phyloP scores from a whole-genome alignment of 2,113 vertebrate species.

The Microcebus murinus region DNA sequence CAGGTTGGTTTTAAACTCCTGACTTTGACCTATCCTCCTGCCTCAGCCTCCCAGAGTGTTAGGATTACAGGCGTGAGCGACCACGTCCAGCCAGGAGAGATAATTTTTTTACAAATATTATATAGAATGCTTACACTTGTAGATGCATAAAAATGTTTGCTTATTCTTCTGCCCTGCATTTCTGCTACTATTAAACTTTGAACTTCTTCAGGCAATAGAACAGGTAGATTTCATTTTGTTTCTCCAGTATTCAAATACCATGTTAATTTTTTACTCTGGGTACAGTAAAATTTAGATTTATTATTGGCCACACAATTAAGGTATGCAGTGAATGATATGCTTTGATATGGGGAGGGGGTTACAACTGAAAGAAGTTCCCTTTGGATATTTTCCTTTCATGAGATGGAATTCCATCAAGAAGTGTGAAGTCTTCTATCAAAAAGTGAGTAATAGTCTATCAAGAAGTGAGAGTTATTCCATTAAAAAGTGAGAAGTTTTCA shows the following conservation, averaged over 20 bases:
- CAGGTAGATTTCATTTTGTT: conserved; percentile 40
- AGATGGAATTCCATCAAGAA: conserved; percentile 66
- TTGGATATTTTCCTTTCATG: conserved; percentile 60
- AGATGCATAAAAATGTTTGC: not conserved
- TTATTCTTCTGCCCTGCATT: not conserved
- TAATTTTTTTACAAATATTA: not conserved
- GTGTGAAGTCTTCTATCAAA: conserved; percentile 75
- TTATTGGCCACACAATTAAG: not conserved
- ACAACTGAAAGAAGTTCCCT: conserved; percentile 25
- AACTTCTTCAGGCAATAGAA: not conserved
- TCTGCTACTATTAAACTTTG: conserved; percentile 22
- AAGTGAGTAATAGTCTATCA: conserved; percentile 74
- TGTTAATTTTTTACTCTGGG: not conserved
- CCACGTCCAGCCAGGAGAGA: not conserved
- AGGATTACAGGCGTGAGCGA: no score
- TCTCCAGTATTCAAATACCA: not conserved
- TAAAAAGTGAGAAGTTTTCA: conserved; percentile 75
- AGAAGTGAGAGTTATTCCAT: conserved; percentile 73
- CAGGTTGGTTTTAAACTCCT: no score
- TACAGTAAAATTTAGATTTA: conserved; percentile 28
- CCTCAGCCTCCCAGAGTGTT: no score
- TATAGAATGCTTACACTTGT: not conserved
- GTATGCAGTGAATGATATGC: not conserved
- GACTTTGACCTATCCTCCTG: no score
- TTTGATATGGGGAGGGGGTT: conserved; percentile 37